Evolutionary conservation across 2,113 vertebrate genomes (phyloP), one percentile per base, ranked within the genome.

Genomic region (Esox niger): DNA sequence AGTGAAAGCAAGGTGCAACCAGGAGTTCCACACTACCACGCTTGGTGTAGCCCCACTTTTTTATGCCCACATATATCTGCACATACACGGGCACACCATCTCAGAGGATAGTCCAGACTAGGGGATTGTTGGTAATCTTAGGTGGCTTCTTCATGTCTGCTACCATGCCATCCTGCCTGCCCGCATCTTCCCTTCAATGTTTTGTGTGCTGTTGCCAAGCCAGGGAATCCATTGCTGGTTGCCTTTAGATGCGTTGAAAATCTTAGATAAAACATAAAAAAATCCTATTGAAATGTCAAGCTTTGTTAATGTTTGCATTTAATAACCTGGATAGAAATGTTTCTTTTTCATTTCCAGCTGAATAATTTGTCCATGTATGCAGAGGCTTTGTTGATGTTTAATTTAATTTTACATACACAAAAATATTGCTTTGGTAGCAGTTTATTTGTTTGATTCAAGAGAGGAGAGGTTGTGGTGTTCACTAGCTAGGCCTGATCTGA

Each of bases 401-500:
- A 80, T 82, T 73, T 67, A 46, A 72, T 29, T 64, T 43, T 32
- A 35, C 52, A 27, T 73, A 56, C 25, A 74, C 63, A 70, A 77
- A 77, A 67, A 79, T 83, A 73, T 73, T 69, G 79, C 69, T 81
- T 78, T 70, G 68, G 69, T 82, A 63, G 70, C 58, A 62, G 70
- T 88, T 86, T 90, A 86, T 88, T 88, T 84, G 82, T 86, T 59
- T 75, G 79, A 82, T 87, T 84, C 54, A 35, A 17, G 29, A 47
- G 32, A 70, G 55, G 31, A 38, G 62, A 38, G 62, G 63, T 33
- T 29, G 47, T 23, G 25, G 65, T 46, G 29, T 62, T 54, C 63
- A 64, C 5, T 31, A 43, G 71, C 59, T 58, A 69, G 74, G 79
- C 79, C 78, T 74, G 31, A 25, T 31, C 68, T 84, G 74, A 85